Conservation (phyloP, 2,797 vertebrate species). For the Numenius phaeopus region DNA sequence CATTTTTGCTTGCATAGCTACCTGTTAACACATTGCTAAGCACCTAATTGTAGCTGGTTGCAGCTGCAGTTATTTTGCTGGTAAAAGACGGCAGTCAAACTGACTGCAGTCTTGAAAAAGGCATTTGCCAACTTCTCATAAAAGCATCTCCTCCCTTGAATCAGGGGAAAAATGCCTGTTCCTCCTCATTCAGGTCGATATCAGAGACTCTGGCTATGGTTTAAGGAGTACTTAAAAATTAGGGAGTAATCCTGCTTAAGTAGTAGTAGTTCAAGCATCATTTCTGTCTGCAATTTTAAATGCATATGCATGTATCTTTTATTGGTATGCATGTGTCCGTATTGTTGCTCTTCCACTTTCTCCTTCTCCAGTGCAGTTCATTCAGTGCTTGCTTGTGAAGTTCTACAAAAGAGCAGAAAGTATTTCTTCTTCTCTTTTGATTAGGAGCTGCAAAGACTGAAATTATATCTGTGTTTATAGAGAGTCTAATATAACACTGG, state of each 20-base stretch:
- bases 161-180: not conserved
- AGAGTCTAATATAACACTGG: constrained; percentile 34
- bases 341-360: not conserved
- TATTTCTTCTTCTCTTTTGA: constrained; percentile 18
- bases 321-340: not conserved
- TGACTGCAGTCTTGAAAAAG: not conserved
- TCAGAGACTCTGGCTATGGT: not conserved
- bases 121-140: not conserved
- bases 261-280: not conserved
- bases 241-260: not conserved
- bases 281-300: not conserved
- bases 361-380: not conserved
- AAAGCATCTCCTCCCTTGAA: not conserved
- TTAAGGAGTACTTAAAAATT: not conserved
- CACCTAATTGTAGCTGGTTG: not conserved
- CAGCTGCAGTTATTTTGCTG: constrained; percentile 19
- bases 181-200: not conserved
- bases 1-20: constrained; percentile 23
- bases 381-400: not conserved
- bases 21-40: constrained; percentile 33
- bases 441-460: constrained; percentile 18
- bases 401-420: not conserved
- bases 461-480: constrained; percentile 52
- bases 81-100: not conserved
- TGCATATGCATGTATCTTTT: not conserved